Base-by-base conservation (phyloP, 2,888 invertebrate genomes). In the Papilio demoleus region DNA sequence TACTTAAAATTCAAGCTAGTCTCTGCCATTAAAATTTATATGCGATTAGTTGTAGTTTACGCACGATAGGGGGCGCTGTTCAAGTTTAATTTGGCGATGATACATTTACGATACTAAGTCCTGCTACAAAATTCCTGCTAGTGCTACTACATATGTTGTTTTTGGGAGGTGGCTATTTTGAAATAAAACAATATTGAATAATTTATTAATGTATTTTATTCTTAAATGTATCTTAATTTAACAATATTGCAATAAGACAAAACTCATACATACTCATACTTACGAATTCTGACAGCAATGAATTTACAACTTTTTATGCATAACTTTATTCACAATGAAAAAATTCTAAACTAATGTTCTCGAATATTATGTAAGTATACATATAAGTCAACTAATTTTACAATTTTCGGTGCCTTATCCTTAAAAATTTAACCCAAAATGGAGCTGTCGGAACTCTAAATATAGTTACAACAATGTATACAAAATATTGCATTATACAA, bases 201-300 rank as follows among this genome's bases (percentile, higher is more conserved):
- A 47, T 58, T 65, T 71, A 66, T 50, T 42, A 58, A 60, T 69
- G 60, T 68, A 70, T 70, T 70, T 69, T 67, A 56, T 70, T 65
- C 70, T 70, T 70, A 72, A 67, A 70, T 65, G 19, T 68, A 72
- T 58, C 64, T 66, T 71, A 72, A 65, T 56, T n/a, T 22, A 31
- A 56, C n/a, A 56, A 19, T 34, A 60, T 65, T 60, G 53, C 38
- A 40, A 38, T 42, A 8, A 40, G 27, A 70, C 65, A 36, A 69
- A 24, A 69, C 64, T 64, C 58, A 64, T 34, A 58, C 56, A 66
- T n/a, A n/a, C n/a, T 34, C n/a, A 27, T 31, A 17, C 19, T 38
- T 14, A 56, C n/a, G 27, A 53, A 1, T 9, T 56, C 53, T 31
- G 53, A 56, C 31, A 31, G 31, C 53, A 31, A 17, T 31, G 6